Conservation (phyloP, 2,888 invertebrate species). For the Criorhina ranunculi region DNA sequence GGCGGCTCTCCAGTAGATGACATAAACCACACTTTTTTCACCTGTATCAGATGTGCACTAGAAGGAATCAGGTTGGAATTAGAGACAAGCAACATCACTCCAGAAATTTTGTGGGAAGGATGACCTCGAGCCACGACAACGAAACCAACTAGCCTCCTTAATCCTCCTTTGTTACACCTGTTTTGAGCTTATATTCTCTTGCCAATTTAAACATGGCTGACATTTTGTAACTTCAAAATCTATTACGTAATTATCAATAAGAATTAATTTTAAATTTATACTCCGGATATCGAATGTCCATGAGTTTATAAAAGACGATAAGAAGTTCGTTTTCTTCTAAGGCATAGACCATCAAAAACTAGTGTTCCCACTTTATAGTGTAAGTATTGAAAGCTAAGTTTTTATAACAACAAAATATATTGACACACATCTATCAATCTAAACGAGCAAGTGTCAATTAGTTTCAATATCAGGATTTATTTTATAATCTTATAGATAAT, state of each 20-base stretch:
- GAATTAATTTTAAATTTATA: slow-evolving; percentile 5
- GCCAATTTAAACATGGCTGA: too few relatives aligned
- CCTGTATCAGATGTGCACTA: too few relatives aligned
- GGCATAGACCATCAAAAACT: neutral
- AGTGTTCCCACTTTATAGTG: slow-evolving; percentile 5
- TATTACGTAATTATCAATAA: neutral
- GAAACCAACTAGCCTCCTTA: too few relatives aligned
- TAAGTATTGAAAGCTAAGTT: neutral
- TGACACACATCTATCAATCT: slow-evolving; percentile 30
- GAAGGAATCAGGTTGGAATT: too few relatives aligned
- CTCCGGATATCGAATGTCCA: neutral
- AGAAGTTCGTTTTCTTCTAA: neutral
- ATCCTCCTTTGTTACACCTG: too few relatives aligned
- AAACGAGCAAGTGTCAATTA: slow-evolving; percentile 8
- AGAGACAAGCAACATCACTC: too few relatives aligned
- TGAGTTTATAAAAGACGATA: slow-evolving; percentile 5
- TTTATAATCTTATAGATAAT: slow-evolving; percentile 10
- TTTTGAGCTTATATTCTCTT: too few relatives aligned
- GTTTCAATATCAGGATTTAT: slow-evolving; percentile 16
- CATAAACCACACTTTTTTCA: too few relatives aligned
- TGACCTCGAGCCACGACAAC: too few relatives aligned
- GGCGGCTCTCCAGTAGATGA: too few relatives aligned
- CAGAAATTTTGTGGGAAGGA: too few relatives aligned
- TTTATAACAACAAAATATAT: neutral
- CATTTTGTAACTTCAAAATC: too few relatives aligned